Conservation (phyloP, 1,140 invertebrate genomes). For the Gonatopus flavifemur region DNA sequence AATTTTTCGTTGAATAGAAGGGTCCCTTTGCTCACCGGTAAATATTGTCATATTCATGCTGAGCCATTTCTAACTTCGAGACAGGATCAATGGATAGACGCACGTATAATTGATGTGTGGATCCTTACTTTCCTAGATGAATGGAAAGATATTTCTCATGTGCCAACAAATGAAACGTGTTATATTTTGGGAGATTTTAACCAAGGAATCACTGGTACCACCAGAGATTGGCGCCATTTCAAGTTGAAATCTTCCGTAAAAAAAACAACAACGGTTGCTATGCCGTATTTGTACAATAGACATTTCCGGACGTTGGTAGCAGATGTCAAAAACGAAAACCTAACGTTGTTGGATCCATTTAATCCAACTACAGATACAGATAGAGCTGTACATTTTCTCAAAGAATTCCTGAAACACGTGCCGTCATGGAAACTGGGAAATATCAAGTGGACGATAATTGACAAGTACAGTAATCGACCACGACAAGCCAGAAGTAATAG, state of each 20-base stretch:
- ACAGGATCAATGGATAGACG: conserved; percentile 17
- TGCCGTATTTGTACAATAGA: conserved; percentile 10
- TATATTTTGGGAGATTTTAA: conserved; percentile 7
- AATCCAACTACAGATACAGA: neutral
- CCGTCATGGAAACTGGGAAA: neutral
- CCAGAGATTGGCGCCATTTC: neutral
- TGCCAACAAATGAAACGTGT: conserved; percentile 8
- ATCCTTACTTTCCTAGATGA: neutral
- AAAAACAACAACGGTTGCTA: conserved; percentile 12
- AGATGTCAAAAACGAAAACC: conserved; percentile 3
- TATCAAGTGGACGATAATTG: neutral
- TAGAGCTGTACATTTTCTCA: conserved; percentile 3
- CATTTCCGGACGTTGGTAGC: conserved; percentile 20
- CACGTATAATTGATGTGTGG: conserved; percentile 12
- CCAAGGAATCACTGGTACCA: neutral
- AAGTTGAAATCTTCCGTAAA: neutral
- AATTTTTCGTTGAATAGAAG: neutral
- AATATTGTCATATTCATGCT: conserved; percentile 2
- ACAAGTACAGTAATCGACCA: neutral
- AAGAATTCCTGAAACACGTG: conserved; percentile 2
- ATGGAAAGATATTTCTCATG: conserved; percentile 17
- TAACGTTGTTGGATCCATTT: conserved; percentile 21
- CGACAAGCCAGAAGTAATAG: conserved; percentile 1
- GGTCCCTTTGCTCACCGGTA: neutral
- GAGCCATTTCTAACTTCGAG: conserved; percentile 7